phyloP scores from a whole-genome alignment of 2,888 invertebrate species.

The Ophioninae sp. region DNA sequence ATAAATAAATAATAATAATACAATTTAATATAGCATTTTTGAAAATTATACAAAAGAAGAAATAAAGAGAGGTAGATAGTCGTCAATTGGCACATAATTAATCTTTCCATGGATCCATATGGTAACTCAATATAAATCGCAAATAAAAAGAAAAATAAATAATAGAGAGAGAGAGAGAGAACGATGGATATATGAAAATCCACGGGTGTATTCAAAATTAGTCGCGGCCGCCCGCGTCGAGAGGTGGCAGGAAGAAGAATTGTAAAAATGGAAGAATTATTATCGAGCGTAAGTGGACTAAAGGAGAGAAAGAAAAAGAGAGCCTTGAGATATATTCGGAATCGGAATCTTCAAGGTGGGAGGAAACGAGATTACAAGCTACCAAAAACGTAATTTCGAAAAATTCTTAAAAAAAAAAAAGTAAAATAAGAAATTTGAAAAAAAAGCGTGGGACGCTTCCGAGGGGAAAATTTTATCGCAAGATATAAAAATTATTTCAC shows the following conservation, averaged over 20 bases:
- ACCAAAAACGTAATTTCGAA: slow-evolving; percentile 8
- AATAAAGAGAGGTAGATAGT: no score
- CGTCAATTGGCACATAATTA: no score
- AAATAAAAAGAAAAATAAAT: no score
- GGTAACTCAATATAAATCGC: no score
- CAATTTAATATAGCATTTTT: no score
- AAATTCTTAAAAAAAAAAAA: slow-evolving; percentile 9
- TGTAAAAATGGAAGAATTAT: slow-evolving; percentile 12
- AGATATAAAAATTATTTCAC: slow-evolving; percentile 18
- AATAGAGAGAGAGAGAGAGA: slow-evolving; percentile 29
- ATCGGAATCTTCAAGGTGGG: slow-evolving; percentile 44
- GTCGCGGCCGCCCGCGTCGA: slow-evolving; percentile 34
- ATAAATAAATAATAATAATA: no score
- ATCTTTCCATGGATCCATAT: no score
- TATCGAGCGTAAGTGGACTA: slow-evolving; percentile 28
- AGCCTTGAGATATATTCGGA: slow-evolving; percentile 41
- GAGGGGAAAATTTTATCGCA: not conserved
- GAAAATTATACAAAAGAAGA: no score
- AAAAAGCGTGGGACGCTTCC: slow-evolving; percentile 23
- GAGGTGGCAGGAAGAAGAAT: slow-evolving; percentile 18
- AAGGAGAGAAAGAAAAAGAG: slow-evolving; percentile 17
- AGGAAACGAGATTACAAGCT: slow-evolving; percentile 21
- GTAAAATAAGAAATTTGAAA: not conserved
- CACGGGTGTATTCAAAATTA: slow-evolving; percentile 37
- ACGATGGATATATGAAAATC: slow-evolving; percentile 5